Base-by-base conservation (phyloP, 2,797 vertebrate genomes). In the Sebastes iracundus region DNA sequence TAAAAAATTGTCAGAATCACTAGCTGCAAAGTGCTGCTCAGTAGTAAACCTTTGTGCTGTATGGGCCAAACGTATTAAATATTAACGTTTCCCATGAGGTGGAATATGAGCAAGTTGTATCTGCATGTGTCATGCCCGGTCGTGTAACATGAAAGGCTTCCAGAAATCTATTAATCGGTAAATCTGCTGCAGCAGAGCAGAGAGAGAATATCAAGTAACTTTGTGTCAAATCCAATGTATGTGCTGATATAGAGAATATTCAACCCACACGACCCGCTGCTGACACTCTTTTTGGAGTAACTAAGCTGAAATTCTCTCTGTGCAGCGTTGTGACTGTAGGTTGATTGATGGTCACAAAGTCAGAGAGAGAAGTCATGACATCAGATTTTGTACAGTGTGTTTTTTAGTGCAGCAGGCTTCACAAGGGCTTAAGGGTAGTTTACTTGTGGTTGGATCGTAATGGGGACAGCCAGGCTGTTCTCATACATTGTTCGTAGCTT, bases 111-210 rank as follows among this genome's bases (percentile, higher is more conserved):
- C 49, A 65, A 82, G 75, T 89, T 79, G 80, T 79, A 70, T 85
- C 75, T 66, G 75, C 69, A 56, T 74, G 73, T 77, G 79, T 77
- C 79, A 22, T 59, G 46, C 13, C 63, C n/a, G 53, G 46, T 81
- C 16, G 6, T 77, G 76, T 77, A 75, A 84, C 84, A 82, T 80
- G 72, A 84, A 90, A 87, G 55, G 58, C 75, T 81, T 75, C 25
- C 25, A 77, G 72, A 79, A 80, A 79, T 85, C 66, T 81, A 79
- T 86, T 87, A 87, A 92, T 92, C 88, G 79, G 80, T 76, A 89
- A 87, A 85, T 83, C 76, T 84, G 71, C 84, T n/a, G 77, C 77
- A 66, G 88, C 77, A 71, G 56, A 72, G 77, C 52, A 55, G 78
- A 85, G 60, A 79, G 79, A 86, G 60, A 80, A 78, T 73, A 85